Percentiles rank a stretch among this genome's conserved stretches.
phyloP scores from a whole-genome alignment of 2,888 invertebrate genomes.

The Elegia similella region DNA sequence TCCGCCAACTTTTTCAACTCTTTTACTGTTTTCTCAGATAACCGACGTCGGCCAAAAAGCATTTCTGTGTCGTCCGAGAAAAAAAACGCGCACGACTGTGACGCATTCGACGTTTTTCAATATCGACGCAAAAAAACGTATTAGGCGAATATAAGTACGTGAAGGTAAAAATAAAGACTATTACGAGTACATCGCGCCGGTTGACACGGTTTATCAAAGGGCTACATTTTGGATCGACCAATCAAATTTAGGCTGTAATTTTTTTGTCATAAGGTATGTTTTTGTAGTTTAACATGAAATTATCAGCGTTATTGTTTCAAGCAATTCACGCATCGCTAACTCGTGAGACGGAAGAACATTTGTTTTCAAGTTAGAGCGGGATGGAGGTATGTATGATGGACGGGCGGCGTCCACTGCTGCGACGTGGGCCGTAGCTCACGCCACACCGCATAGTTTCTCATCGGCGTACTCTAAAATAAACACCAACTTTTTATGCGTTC shows the following conservation, averaged over 20 bases:
- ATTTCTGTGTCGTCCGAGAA: slow-evolving; percentile 72
- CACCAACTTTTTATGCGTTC: slow-evolving; percentile 70
- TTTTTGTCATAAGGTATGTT: slow-evolving; percentile 44
- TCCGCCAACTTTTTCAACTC: slow-evolving; percentile 54
- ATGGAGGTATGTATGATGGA: slow-evolving; percentile 64
- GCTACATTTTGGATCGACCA: slow-evolving; percentile 5
- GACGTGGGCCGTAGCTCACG: slow-evolving; percentile 72
- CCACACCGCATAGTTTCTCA: slow-evolving; percentile 73
- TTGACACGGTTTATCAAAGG: slow-evolving; percentile 36
- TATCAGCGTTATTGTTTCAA: slow-evolving; percentile 68
- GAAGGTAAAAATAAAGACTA: slow-evolving; percentile 25
- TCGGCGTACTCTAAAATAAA: slow-evolving; percentile 72
- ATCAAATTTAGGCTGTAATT: not conserved
- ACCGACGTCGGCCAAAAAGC: slow-evolving; percentile 74
- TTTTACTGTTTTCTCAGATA: slow-evolving; percentile 64
- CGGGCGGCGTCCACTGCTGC: slow-evolving; percentile 58
- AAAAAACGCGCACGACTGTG: slow-evolving; percentile 50
- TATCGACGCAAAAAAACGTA: slow-evolving; percentile 49
- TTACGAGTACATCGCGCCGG: slow-evolving; percentile 22
- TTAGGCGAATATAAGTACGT: slow-evolving; percentile 38
- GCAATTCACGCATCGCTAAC: slow-evolving; percentile 60
- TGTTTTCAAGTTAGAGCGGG: slow-evolving; percentile 40
- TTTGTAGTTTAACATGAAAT: slow-evolving; percentile 44
- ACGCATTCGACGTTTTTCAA: slow-evolving; percentile 71
- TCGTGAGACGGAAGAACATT: slow-evolving; percentile 37